Evolutionary conservation across 2,113 vertebrate species (phyloP), one percentile per base, ranked within the genome.

Genomic region (Dromaius novaehollandiae): DNA sequence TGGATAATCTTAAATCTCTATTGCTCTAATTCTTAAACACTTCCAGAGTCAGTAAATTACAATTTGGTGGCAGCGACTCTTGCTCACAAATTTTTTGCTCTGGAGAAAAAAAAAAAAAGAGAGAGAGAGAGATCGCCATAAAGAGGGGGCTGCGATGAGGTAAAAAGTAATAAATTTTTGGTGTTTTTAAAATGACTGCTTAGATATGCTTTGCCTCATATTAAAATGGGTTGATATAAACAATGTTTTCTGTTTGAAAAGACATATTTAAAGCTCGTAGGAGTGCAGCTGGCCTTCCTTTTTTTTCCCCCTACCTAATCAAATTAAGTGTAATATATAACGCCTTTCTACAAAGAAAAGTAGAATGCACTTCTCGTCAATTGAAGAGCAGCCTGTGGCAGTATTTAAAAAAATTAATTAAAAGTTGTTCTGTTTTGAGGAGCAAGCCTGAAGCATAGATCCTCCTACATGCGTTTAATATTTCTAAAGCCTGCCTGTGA

Each of bases 391-490:
- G 96, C 97, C 94, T 51, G 40, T 94, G 94, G 97, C 38, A 10
- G 66, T 88, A 90, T 97, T 95, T 86, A 3, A 80, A 79, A 81
- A 93, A 88, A 89, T 81, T 97, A 98, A 97, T 98, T 97, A 97
- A 94, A 97, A 97, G 73, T 95, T 97, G 88, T 93, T 98, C 84
- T 93, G 85, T 98, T 97, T 89, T 94, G 95, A 97, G 93, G 69
- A 97, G 86, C 65, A 92, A 92, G 91, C 84, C 96, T 96, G 82
- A 86, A 96, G 95, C 92, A 79, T 19, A 94, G 95, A 91, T 97
- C 90, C 87, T 96, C 91, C 93, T 91, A 55, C 50, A 50, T 3
- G 21, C 5, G 2, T 97, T 97, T 95, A 96, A 83, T 38, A 93
- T 97, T 96, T 96, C 92, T 96, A 85, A 96, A 94, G 70, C 51